phyloP scores from a whole-genome alignment of 2,113 vertebrate genomes.

The Cichladusa arquata region DNA sequence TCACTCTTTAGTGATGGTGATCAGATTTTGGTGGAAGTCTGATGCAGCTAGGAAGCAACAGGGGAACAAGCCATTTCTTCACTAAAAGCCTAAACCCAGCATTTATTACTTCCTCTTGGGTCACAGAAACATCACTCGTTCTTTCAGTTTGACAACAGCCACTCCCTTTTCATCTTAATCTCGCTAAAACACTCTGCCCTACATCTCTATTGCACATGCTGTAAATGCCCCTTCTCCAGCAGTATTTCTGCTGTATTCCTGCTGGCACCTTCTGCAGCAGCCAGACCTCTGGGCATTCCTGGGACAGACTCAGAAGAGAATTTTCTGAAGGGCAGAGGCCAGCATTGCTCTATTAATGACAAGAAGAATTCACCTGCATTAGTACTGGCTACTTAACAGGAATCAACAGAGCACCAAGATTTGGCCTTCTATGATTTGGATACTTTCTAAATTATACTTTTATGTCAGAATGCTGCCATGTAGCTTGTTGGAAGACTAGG shows the following conservation, averaged over 20 bases:
- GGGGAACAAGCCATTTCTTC: neutral
- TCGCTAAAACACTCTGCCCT: neutral
- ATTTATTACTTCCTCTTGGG: conserved; percentile 16
- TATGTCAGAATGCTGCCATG: neutral
- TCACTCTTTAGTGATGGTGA: neutral
- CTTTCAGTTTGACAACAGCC: neutral
- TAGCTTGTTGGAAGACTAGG: neutral
- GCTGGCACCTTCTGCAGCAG: neutral
- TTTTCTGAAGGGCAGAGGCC: neutral
- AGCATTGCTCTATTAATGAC: neutral
- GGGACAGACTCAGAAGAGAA: neutral
- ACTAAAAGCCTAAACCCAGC: neutral
- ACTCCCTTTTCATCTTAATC: neutral
- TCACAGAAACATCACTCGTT: neutral
- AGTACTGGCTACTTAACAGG: neutral
- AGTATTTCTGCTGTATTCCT: neutral
- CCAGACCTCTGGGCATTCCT: neutral
- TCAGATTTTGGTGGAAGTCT: neutral
- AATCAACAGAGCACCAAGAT: neutral
- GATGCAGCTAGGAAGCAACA: neutral
- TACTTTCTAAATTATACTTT: neutral
- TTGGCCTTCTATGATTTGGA: neutral
- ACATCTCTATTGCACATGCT: neutral
- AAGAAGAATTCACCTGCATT: neutral
- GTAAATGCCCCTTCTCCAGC: neutral